These are phyloP conservation scores for Typhlichthys eigenmanni DNA, from an alignment of 2,797 vertebrate genomes.

Conservation along the genomic window DNA sequence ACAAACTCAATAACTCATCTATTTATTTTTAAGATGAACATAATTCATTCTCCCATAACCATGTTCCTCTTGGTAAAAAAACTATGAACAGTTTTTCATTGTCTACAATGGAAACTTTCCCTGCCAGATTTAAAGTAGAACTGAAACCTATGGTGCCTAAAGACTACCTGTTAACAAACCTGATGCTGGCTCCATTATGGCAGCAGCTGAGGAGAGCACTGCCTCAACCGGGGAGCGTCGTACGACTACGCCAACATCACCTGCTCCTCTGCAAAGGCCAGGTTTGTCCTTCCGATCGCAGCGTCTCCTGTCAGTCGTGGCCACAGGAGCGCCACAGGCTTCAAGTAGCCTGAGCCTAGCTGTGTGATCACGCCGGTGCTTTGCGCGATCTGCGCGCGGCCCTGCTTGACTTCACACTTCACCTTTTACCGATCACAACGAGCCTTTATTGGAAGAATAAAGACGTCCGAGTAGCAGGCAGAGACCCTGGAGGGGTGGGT, in stretches of 20 bases:
- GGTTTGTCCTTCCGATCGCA: not conserved
- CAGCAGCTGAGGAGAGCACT: constrained; percentile 62
- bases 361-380: not conserved
- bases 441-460: too few species aligned
- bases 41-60: too few species aligned
- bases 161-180: constrained; percentile 17
- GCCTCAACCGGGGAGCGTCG: constrained; percentile 5
- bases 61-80: too few species aligned
- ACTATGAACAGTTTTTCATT: too few species aligned
- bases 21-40: too few species aligned
- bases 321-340: constrained; percentile 3
- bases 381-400: not conserved
- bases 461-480: too few species aligned
- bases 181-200: constrained; percentile 42
- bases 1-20: not conserved
- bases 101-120: too few species aligned
- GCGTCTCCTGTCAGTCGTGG: not conserved
- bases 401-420: too few species aligned
- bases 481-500: too few species aligned
- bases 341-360: not conserved
- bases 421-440: too few species aligned
- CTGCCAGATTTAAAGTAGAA: constrained; percentile 56
- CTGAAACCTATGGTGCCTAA: constrained; percentile 65
- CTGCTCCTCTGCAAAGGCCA: not conserved
- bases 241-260: not conserved